Evolutionary conservation across 2,888 invertebrate genomes (phyloP), one percentile per base, ranked within the genome.

Genomic region (Parascotia fuliginaria): DNA sequence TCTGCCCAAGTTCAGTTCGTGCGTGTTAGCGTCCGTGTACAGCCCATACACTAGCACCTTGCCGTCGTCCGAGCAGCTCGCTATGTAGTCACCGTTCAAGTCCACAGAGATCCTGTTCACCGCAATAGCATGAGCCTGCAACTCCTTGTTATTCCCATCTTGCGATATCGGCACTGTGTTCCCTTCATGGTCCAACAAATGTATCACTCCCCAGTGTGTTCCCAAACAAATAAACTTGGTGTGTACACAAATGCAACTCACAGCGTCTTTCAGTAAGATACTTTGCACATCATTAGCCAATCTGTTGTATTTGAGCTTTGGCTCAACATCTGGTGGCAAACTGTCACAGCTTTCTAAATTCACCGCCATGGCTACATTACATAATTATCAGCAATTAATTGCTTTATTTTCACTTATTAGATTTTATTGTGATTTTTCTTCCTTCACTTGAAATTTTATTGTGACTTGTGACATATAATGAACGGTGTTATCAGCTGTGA

Each of bases 101-200:
- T 99, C 99, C 56, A 99, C 97, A 34, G 98, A 97, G 63, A 99
- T 97, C 78, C 96, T 97, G 87, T 99, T 98, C 0, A 99, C 98
- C 7, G 98, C 96, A 0, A 98, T 96, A 0, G 96, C 94, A 75
- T 99, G 98, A 19, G 95, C 94, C 68, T 95, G 94, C 31, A 96
- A 88, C 69, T 95, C 95, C 71, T 95, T 95, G 42, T 94, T 94
- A 62, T 94, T 92, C 42, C 94, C 94, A 32, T 87, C 86, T 59
- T 86, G 92, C 2, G 93, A 83, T 55, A 94, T 92, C 0, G 92
- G 91, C 12, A 94, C 94, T 0, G 91, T 93, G 83, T 98, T 97
- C 0, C 98, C 99, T 77, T 97, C 96, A 84, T 98, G 98, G 82
- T 99, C 98, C 46, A 99, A 84, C 48, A 99, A 91, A 79, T 98